Evolutionary conservation across 2,797 vertebrate species (phyloP), one percentile per base, ranked within the genome.

Genomic region (Pachyuromys duprasi): DNA sequence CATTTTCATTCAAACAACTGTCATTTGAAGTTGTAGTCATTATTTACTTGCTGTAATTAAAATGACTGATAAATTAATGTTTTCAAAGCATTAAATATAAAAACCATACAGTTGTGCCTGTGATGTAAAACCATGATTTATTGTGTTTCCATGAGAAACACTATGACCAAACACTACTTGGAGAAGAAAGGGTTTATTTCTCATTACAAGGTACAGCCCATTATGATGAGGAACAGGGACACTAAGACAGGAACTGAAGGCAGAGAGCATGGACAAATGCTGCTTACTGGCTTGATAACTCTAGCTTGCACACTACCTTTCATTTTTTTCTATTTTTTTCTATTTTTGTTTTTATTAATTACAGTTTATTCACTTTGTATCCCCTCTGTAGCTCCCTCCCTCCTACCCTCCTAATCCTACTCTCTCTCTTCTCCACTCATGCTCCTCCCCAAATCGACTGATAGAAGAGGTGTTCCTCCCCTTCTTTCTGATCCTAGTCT

Each of bases 61-160:
- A 76, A 55, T 92, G 20, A 15, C 53, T 79, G 57, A 60, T 33
- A 63, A 93, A 62, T 53, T 36, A 67, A 15, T 87, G 72, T 87
- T 94, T 95, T 87, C 70, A 91, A 88, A 26, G 22, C 17, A 81
- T 84, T 93, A 65, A 91, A 69, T 24, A 69, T 45, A 57, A 53
- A 80, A 88, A 60, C 36, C 31, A 62, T 2, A 81, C 53, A 76
- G 8, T 33, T 86, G 9, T 70, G 22, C 11, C 55, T 69, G 3
- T 79, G 24, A 20, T 45, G 15, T 63, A 20, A 93, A 86, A 81
- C 33, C 39, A 76, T 57, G 5, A 39, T 36, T 84, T 87, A n/a
- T 42, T 82, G 24, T 82, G 39, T 22, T 83, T 26, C 5, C 28
- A 33, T 84, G 39, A n/a, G 33, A 67, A 84, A 67, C 62, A 49